Evolutionary conservation across 2,113 vertebrate genomes (phyloP).

Genomic region (Sander vitreus): DNA sequence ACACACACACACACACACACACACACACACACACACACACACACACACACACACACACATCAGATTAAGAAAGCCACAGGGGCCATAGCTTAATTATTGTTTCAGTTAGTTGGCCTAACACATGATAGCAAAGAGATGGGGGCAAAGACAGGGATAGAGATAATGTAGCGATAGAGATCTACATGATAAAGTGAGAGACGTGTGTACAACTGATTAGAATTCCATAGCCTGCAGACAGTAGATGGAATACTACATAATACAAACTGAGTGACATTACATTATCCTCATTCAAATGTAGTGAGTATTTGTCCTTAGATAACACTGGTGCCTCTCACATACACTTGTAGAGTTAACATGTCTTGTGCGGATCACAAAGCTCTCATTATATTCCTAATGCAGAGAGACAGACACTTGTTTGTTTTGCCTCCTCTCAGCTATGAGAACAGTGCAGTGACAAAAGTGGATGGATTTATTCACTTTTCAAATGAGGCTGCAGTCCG

Average conservation of each 20-base stretch:
- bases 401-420: constrained; percentile 17
- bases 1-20: constrained; percentile 8
- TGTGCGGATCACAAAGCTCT: constrained; percentile 27
- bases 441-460: not conserved
- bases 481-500: not conserved
- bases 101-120: constrained; percentile 36
- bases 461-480: constrained; percentile 1
- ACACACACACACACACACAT: constrained; percentile 11
- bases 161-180: not conserved
- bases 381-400: constrained; percentile 21
- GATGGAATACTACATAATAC: constrained; percentile 9
- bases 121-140: not conserved
- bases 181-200: constrained; percentile 11
- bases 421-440: not conserved
- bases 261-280: constrained; percentile 17
- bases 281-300: not conserved
- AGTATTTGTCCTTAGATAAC: constrained; percentile 18
- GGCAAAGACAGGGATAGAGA: constrained; percentile 11
- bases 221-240: constrained; percentile 29
- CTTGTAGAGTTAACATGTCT: constrained; percentile 8
- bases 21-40: constrained; percentile 6
- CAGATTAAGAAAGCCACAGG: constrained; percentile 2
- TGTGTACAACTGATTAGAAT: constrained; percentile 28
- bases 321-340: not conserved
- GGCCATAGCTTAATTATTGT: constrained; percentile 41